A percentile compares a stretch with the other conserved stretches of the same genome.
phyloP scores from a whole-genome alignment of 2,797 vertebrate species.

The Oreonectes daqikongensis region DNA sequence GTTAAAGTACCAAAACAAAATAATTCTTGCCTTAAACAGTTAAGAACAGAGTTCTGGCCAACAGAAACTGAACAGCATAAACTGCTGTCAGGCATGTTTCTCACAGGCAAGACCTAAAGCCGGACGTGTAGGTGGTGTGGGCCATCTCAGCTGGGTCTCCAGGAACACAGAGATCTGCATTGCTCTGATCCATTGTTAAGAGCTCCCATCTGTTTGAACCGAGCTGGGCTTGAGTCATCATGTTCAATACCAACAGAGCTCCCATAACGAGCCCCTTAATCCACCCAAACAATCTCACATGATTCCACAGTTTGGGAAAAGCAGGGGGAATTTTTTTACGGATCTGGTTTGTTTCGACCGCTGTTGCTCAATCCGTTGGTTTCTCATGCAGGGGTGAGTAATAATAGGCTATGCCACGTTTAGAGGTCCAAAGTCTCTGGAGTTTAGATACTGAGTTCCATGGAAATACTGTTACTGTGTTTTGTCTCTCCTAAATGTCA shows the following conservation, averaged over 20 bases:
- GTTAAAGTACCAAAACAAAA: not conserved
- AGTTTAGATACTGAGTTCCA: constrained; percentile 7
- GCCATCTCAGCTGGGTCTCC: constrained; percentile 42
- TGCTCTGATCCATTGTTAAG: constrained; percentile 53
- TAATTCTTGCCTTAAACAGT: not conserved
- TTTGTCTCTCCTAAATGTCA: constrained; percentile 54
- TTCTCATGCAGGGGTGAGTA: constrained; percentile 70
- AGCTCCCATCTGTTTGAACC: constrained; percentile 57
- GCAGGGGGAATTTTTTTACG: constrained; percentile 64
- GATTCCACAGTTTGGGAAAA: constrained; percentile 66
- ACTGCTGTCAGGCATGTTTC: not conserved
- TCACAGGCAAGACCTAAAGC: constrained; percentile 26
- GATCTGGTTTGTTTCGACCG: constrained; percentile 73
- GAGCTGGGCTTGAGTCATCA: constrained; percentile 51
- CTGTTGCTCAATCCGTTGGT: constrained; percentile 71
- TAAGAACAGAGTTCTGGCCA: not conserved
- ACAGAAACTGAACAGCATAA: constrained; percentile 1
- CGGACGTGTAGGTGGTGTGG: constrained; percentile 53
- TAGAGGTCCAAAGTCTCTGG: constrained; percentile 20
- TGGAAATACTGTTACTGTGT: constrained; percentile 1
- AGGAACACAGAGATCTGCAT: constrained; percentile 44
- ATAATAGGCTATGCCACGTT: constrained; percentile 50
- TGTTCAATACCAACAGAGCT: constrained; percentile 49
- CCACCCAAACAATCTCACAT: constrained; percentile 63
- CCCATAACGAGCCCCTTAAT: constrained; percentile 58